These are phyloP conservation scores for Rugalucina vietnamica DNA, from an alignment of 2,888 invertebrate genomes.

Conservation along the genomic window DNA sequence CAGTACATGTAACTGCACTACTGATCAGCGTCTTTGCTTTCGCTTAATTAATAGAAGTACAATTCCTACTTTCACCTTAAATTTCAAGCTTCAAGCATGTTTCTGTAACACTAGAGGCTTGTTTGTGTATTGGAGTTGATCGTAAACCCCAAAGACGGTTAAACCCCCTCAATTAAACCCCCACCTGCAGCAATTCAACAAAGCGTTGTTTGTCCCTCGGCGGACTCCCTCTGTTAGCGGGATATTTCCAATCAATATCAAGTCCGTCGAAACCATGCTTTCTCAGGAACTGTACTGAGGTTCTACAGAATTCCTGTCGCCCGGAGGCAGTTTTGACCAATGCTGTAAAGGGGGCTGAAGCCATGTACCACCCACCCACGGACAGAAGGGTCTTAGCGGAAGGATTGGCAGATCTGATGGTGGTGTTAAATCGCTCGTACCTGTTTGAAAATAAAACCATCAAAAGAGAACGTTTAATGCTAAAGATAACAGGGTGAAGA, in stretches of 20 bases:
- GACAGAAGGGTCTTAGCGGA: constrained; percentile 93
- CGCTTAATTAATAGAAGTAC: too few species aligned
- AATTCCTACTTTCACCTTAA: too few species aligned
- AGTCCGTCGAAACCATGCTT: constrained; percentile 91
- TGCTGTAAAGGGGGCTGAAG: constrained; percentile 86
- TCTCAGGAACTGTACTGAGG: constrained; percentile 71
- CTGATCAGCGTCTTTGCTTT: too few species aligned
- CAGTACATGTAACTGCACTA: too few species aligned
- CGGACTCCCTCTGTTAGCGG: constrained; percentile 84
- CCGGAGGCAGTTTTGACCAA: constrained; percentile 72
- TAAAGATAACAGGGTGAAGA: too few species aligned
- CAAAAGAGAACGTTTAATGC: too few species aligned
- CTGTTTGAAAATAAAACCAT: constrained; percentile 65
- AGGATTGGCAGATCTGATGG: constrained; percentile 86
- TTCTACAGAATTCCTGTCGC: constrained; percentile 72
- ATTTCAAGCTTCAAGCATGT: too few species aligned
- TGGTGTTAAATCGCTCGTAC: constrained; percentile 91
- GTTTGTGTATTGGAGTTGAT: too few species aligned
- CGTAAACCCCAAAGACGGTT: too few species aligned
- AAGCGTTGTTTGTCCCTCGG: constrained; percentile 77
- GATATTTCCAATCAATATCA: constrained; percentile 96
- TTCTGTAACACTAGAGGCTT: too few species aligned
- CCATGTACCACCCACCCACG: constrained; percentile 98
- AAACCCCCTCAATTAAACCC: too few species aligned
- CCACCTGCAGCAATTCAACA: constrained; percentile 71